Evolutionary conservation across 2,797 vertebrate species (phyloP), one percentile per base, ranked within the genome.

Genomic region (Benthosema pterotum): DNA sequence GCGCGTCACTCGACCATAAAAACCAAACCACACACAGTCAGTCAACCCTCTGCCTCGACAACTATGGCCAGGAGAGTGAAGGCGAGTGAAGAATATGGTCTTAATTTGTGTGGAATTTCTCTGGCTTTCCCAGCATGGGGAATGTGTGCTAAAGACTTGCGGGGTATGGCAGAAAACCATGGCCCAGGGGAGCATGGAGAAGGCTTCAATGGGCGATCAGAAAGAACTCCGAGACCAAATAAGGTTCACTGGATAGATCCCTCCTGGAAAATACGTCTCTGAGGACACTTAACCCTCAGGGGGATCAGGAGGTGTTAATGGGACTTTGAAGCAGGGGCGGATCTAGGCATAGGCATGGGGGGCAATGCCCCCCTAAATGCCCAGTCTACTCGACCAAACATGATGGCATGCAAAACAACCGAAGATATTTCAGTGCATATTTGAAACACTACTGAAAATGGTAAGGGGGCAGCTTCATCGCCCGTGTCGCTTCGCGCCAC

Each of bases 81-180:
- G 77, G 83, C 74, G n/a, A n/a, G n/a, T n/a, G n/a, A n/a, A 76
- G 19, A 88, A 74, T 87, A 60, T 87, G 84, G 75, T 84, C 63
- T 84, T 84, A 69, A 88, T 91, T 89, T 85, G 72, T 80, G 51
- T 77, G 83, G 79, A 89, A 90, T 91, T n/a, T 86, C 62, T 75
- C 53, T 74, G 48, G 58, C 71, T 82, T 83, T 86, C 72, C 68
- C 80, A 81, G 75, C 58, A 49, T 56, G 52, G 58, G 57, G 70
- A 74, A 69, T n/a, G 64, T n/a, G 64, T 75, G 79, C 81, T 80
- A 78, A 69, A 80, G 69, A 81, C 63, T 52, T 73, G n/a, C n/a
- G 60, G 60, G 77, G 78, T 77, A 84, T 77, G 73, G 77, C 75
- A 84, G 58, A 77, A 72, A 83, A 77, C 17, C 64, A 32, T 55